phyloP scores from a whole-genome alignment of 2,888 invertebrate genomes.

The Linnaemya tessellans region DNA sequence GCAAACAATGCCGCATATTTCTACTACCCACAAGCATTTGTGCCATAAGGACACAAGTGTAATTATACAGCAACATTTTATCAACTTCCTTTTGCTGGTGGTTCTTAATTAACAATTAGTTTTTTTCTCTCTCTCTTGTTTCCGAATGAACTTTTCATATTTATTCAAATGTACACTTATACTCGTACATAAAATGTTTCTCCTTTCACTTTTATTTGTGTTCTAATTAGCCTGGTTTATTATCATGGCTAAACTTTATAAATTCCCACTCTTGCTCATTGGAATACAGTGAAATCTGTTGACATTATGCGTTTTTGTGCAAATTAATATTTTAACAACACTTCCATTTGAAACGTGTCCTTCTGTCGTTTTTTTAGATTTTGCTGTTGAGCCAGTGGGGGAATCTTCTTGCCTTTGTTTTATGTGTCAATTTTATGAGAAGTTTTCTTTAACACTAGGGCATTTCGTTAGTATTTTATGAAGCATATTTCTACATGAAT shows the following conservation, averaged over 20 bases:
- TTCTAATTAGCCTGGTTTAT: background rate
- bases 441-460: constrained; percentile 25
- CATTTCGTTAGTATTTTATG: constrained; percentile 3
- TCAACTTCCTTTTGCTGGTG: background rate
- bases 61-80: too few relatives aligned
- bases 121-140: background rate
- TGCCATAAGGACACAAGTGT: background rate
- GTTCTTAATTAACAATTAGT: constrained; percentile 18
- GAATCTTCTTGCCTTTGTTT: background rate
- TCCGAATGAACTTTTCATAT: background rate
- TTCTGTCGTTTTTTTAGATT: background rate
- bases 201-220: background rate
- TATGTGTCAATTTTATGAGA: constrained; percentile 26
- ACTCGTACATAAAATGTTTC: too few relatives aligned
- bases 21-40: background rate
- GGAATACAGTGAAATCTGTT: background rate
- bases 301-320: background rate
- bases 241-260: constrained; percentile 11
- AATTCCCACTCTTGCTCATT: background rate
- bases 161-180: constrained; percentile 24
- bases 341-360: background rate
- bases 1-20: too few relatives aligned
- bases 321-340: background rate
- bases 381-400: background rate
- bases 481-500: too few relatives aligned